A percentile compares a stretch with the other conserved stretches of the same genome.
Conservation (phyloP, 2,113 vertebrate genomes). For the Haplotaxodon microlepis region DNA sequence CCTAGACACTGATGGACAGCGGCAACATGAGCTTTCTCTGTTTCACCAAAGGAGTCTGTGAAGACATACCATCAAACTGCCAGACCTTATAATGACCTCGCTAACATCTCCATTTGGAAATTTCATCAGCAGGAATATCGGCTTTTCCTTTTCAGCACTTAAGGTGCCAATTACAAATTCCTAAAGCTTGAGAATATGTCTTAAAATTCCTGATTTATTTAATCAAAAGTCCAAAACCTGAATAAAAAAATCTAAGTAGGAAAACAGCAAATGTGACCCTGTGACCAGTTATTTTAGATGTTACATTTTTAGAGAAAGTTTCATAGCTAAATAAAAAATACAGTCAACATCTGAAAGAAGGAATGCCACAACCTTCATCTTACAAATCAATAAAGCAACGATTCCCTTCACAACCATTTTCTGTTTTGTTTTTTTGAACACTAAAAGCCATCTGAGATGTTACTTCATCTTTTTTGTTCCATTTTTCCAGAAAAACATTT, state of each 20-base stretch:
- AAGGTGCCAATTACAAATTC: not conserved
- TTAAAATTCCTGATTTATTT: not conserved
- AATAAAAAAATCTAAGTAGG: fast-evolving
- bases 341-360: not conserved
- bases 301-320: not conserved
- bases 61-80: slow-evolving; percentile 15
- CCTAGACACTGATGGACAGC: slow-evolving; percentile 47
- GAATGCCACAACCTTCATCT: not conserved
- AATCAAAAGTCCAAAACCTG: not conserved
- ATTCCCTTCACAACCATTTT: not conserved
- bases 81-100: slow-evolving; percentile 12
- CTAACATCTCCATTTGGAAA: slow-evolving; percentile 17
- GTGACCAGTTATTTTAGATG: not conserved
- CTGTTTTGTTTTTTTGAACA: not conserved
- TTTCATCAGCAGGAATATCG: not conserved
- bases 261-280: not conserved
- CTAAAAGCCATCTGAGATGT: not conserved
- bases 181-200: not conserved
- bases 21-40: slow-evolving; percentile 44
- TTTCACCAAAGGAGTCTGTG: slow-evolving; percentile 20
- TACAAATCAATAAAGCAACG: not conserved
- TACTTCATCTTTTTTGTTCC: not conserved
- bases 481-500: not conserved
- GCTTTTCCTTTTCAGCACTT: not conserved
- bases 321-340: not conserved